These are phyloP conservation scores for Oxyruncus cristatus DNA, from an alignment of 2,113 vertebrate genomes.

Conservation along the genomic window DNA sequence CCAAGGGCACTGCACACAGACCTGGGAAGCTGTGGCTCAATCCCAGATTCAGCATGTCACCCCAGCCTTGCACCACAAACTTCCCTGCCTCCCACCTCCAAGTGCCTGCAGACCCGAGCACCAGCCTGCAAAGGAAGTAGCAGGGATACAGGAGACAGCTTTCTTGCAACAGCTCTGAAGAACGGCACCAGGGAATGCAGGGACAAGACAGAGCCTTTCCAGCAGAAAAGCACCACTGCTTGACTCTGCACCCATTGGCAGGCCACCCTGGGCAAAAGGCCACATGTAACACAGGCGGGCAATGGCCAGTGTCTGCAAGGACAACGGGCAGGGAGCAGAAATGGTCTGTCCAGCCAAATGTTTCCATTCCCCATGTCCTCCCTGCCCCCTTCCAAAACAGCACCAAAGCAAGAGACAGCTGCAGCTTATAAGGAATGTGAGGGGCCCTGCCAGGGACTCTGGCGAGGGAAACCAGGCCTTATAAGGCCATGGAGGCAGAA, in stretches of 20 bases:
- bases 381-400: conserved; percentile 72
- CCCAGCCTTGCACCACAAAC: neutral
- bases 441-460: conserved; percentile 85
- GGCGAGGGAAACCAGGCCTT: conserved; percentile 94
- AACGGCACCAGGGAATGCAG: neutral
- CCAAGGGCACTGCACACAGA: fast-evolving
- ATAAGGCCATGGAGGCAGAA: conserved; percentile 96
- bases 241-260: fast-evolving
- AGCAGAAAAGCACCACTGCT: neutral
- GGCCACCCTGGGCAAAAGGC: neutral
- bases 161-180: neutral
- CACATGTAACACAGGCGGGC: neutral
- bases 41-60: neutral
- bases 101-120: fast-evolving
- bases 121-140: neutral
- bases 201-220: neutral
- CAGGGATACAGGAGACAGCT: neutral
- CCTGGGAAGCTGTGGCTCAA: neutral
- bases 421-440: conserved; percentile 96
- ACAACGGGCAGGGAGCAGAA: conserved; percentile 30
- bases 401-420: conserved; percentile 88
- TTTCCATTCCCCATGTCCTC: conserved; percentile 73
- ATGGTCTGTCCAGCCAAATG: conserved; percentile 51
- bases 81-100: neutral
- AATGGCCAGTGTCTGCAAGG: neutral